Percentiles rank a stretch among this genome's conserved stretches.
phyloP scores from a whole-genome alignment of 2,113 vertebrate genomes.

The Hylia prasina region DNA sequence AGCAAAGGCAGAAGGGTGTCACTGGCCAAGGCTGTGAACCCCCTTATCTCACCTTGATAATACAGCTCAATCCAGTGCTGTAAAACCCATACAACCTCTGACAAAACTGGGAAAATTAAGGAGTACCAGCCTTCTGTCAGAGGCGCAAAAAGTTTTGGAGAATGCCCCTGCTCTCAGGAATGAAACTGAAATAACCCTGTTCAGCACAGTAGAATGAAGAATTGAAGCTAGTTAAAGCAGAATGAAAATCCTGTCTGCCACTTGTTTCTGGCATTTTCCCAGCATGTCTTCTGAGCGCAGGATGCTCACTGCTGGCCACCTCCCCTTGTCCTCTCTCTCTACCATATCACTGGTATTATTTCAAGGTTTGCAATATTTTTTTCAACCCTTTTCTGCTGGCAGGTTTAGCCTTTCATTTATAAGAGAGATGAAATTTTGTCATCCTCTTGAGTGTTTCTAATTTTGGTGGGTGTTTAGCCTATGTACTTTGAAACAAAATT shows the following conservation, averaged over 20 bases:
- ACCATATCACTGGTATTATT: background rate
- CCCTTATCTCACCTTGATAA: background rate
- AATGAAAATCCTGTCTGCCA: background rate
- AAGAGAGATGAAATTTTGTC: background rate
- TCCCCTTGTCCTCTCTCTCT: background rate
- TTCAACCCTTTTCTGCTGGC: background rate
- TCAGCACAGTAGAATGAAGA: background rate
- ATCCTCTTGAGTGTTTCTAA: background rate
- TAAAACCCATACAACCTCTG: background rate
- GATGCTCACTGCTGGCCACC: background rate
- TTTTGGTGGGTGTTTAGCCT: background rate
- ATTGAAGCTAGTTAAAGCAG: background rate
- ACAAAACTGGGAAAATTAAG: background rate
- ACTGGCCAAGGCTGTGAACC: background rate
- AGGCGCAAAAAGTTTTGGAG: background rate
- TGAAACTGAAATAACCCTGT: background rate
- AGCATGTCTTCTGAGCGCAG: background rate
- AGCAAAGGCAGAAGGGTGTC: background rate
- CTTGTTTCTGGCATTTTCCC: background rate
- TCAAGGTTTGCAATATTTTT: background rate
- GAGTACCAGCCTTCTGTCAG: background rate
- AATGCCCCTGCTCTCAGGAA: background rate
- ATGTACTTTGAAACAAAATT: background rate
- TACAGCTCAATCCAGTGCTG: background rate
- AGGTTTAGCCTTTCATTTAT: background rate